phyloP scores from a whole-genome alignment of 1,140 invertebrate genomes.

The Vanessa tameamea region DNA sequence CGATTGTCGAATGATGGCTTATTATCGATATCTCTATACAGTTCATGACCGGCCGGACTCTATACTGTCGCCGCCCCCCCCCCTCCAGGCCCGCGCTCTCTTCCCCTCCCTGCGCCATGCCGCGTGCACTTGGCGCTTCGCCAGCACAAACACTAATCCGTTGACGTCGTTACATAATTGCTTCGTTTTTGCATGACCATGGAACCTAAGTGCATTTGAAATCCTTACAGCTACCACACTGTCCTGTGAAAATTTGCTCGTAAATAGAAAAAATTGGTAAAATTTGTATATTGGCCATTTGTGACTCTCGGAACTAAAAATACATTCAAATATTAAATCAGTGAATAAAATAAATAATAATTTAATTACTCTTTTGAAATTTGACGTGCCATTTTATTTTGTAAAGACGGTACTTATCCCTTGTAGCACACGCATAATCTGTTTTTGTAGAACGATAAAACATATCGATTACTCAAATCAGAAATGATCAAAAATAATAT shows the following conservation, averaged over 20 bases:
- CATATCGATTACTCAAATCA: too few species aligned
- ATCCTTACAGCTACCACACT: conserved; percentile 7
- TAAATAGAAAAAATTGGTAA: background rate
- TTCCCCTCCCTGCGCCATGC: conserved; percentile 26
- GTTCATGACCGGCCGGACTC: conserved; percentile 24
- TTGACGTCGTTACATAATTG: conserved; percentile 74
- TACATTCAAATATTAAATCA: too few species aligned
- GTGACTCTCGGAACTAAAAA: too few species aligned
- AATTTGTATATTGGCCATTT: too few species aligned
- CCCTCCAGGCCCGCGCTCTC: background rate
- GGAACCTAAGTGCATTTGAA: conserved; percentile 37
- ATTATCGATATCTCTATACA: conserved; percentile 37
- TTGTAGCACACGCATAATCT: too few species aligned
- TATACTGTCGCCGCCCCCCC: conserved; percentile 9
- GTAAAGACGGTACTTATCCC: too few species aligned
- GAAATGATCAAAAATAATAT: too few species aligned
- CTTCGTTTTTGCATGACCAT: conserved; percentile 61
- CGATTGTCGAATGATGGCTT: conserved; percentile 30
- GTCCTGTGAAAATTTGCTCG: background rate
- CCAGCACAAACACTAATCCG: conserved; percentile 72
- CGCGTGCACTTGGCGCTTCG: conserved; percentile 58
- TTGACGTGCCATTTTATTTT: too few species aligned
- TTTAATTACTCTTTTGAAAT: too few species aligned
- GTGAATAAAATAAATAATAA: too few species aligned
- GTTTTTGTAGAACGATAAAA: too few species aligned